A percentile compares a stretch with the other conserved stretches of the same genome.
Evolutionary conservation across 1,140 invertebrate genomes (phyloP).

Genomic region (Physella acuta): DNA sequence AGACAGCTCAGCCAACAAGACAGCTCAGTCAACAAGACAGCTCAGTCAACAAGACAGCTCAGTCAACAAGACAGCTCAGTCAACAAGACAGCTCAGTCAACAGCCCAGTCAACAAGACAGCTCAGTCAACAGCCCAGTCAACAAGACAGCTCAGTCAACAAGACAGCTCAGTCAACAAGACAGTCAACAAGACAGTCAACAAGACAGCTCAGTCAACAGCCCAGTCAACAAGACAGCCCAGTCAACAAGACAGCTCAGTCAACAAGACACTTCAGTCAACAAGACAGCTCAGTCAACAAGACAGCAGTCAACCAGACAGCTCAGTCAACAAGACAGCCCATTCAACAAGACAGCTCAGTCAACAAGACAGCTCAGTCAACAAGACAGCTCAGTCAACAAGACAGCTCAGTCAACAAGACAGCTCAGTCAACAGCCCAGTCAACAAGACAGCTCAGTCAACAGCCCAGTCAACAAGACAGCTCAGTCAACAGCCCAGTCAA

Average conservation of each 20-base stretch:
- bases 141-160: constrained; percentile 29
- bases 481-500: constrained; percentile 68
- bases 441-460: not conserved
- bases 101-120: not conserved
- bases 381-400: too few relatives aligned
- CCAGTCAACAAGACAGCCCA: too few relatives aligned
- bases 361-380: not conserved
- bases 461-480: too few relatives aligned
- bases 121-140: constrained; percentile 19
- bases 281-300: not conserved
- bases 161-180: not conserved
- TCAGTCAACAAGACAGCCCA: not conserved
- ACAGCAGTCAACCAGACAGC: too few relatives aligned
- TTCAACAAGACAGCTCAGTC: constrained; percentile 35
- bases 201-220: not conserved
- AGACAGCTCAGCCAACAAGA: too few relatives aligned
- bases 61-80: too few relatives aligned
- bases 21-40: not conserved
- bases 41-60: too few relatives aligned
- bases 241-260: not conserved
- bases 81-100: not conserved
- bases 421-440: not conserved
- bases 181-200: too few relatives aligned
- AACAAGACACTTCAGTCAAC: constrained; percentile 35
- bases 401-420: not conserved